These are phyloP conservation scores for Copidosoma aretas DNA, from an alignment of 2,888 invertebrate genomes.

Conservation along the genomic window DNA sequence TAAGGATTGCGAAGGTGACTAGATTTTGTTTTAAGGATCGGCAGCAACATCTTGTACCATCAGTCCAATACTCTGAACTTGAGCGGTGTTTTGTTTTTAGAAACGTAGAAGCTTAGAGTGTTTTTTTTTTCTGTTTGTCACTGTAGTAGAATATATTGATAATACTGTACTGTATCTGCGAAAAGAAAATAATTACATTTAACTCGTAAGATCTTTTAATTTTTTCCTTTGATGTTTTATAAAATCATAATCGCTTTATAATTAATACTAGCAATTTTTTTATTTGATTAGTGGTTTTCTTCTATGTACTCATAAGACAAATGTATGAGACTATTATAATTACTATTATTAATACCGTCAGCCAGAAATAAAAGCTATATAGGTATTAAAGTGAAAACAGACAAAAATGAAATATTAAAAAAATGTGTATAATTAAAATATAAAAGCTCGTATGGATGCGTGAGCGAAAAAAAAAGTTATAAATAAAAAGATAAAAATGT, in stretches of 20 bases:
- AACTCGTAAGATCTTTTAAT: conserved; percentile 16
- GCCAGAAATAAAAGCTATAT: conserved; percentile 43
- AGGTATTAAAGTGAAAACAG: conserved; percentile 49
- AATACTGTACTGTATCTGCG: neutral
- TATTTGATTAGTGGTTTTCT: conserved; percentile 32
- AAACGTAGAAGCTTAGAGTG: neutral
- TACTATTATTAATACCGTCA: conserved; percentile 23
- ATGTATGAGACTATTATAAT: conserved; percentile 36
- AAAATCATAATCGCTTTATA: conserved; percentile 23
- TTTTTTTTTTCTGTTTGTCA: neutral
- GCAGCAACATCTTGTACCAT: conserved; percentile 24
- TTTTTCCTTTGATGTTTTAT: conserved; percentile 10
- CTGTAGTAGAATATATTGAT: too few species aligned
- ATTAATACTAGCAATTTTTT: conserved; percentile 19
- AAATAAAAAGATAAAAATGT: conserved; percentile 24
- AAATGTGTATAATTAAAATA: conserved; percentile 59
- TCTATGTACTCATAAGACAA: conserved; percentile 33
- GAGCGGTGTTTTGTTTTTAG: conserved; percentile 30
- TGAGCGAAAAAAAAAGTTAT: conserved; percentile 31
- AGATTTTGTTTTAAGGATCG: conserved; percentile 18
- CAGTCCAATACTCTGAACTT: conserved; percentile 31
- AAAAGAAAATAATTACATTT: conserved; percentile 18
- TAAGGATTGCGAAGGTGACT: neutral
- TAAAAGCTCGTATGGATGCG: conserved; percentile 46
- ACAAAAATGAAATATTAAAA: conserved; percentile 51